Evolutionary conservation across 2,888 invertebrate species (phyloP), one percentile per base, ranked within the genome.

Genomic region (Lithophane leautieri): DNA sequence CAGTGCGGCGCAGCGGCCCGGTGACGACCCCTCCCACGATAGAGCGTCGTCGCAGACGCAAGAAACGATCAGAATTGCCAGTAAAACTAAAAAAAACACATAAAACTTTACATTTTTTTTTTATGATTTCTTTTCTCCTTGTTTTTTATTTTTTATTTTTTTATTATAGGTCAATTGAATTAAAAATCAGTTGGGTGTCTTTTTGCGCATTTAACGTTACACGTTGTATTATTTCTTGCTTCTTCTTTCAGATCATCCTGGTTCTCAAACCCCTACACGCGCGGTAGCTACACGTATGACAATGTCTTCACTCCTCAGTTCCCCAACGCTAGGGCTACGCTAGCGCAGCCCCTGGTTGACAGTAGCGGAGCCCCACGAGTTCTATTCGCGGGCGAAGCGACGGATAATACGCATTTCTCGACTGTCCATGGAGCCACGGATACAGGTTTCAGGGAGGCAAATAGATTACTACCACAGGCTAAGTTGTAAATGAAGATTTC

Each of bases 341-440:
- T 98, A 47, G 97, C 97, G 0, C 92, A 93, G 69, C 98, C 98
- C 0, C 90, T 98, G 4, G 77, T 89, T 0, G 95, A 97, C 87
- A 87, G 90, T 11, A 90, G 92, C 54, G 96, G 95, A 0, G 92
- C 90, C 28, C 97, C 96, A 34, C 90, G 95, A 0, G 91, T 97
- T 0, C 89, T 97, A n/a, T 97, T 97, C 92, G 97, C 97, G 1
- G 97, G 97, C 0, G 97, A 97, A 88, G 97, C 97, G 0, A 97
- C 97, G 0, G 87, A 94, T 2, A 50, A 65, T 0, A 96, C 94
- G 34, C 97, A 97, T 88, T 98, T 97, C 91, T 97, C 97, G 0
- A 98, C 98, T 0, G 98, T 98, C 0, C 98, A 98, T 87, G 98
- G 98, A 0, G 98, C 98, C 0, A 93, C 97, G 0, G 97, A 97